These are phyloP conservation scores for Drosophila falleni DNA, from an alignment of 2,888 invertebrate species.

Conservation along the genomic window DNA sequence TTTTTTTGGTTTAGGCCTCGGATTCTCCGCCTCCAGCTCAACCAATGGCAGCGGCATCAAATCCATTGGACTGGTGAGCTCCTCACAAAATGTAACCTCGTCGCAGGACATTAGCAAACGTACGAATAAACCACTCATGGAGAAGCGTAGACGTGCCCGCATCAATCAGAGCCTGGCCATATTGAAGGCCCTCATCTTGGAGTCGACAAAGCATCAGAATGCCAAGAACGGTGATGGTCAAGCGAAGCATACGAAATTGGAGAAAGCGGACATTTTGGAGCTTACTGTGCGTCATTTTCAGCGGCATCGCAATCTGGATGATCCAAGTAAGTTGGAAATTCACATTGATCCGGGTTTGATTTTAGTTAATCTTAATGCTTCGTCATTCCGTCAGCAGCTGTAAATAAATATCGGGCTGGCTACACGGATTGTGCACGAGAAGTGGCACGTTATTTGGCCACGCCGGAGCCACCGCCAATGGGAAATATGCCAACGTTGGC, in stretches of 20 bases:
- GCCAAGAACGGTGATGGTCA: conserved; percentile 86
- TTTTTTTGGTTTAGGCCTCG: conserved; percentile 54
- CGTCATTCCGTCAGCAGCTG: conserved; percentile 58
- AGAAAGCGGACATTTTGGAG: conserved; percentile 93
- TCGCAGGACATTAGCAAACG: conserved; percentile 86
- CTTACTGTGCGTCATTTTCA: conserved; percentile 93
- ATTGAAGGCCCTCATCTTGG: conserved; percentile 90
- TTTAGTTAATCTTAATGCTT: background rate
- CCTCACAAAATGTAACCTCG: conserved; percentile 84
- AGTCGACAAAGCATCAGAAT: conserved; percentile 87
- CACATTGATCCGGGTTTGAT: background rate
- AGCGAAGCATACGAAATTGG: conserved; percentile 92
- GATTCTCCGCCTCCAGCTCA: conserved; percentile 74
- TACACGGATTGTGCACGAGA: conserved; percentile 89
- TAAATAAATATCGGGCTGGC: conserved; percentile 86
- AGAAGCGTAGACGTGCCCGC: conserved; percentile 90
- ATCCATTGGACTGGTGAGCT: conserved; percentile 83
- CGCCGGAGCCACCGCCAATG: conserved; percentile 84
- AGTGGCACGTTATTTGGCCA: conserved; percentile 85
- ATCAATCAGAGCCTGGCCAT: conserved; percentile 91
- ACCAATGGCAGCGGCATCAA: conserved; percentile 79
- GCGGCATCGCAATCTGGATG: conserved; percentile 89
- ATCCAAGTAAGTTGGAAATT: conserved; percentile 85
- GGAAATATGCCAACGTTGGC: conserved; percentile 86
- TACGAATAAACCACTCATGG: conserved; percentile 92